These are phyloP conservation scores for Bubalus kerabau DNA, from an alignment of 2,113 vertebrate genomes.

Conservation along the genomic window DNA sequence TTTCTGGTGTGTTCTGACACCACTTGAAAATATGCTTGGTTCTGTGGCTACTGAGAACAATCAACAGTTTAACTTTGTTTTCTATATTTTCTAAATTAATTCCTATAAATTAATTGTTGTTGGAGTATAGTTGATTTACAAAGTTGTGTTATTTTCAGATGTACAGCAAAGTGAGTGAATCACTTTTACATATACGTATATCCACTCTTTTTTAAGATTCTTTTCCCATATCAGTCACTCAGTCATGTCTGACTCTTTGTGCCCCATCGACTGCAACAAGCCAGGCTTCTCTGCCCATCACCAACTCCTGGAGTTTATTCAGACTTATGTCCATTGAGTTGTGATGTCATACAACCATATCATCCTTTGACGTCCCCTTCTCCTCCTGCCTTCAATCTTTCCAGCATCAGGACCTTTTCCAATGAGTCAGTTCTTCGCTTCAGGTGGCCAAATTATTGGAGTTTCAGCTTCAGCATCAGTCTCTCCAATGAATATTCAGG, in stretches of 20 bases:
- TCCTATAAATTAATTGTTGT: not conserved
- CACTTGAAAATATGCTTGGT: not conserved
- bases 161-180: not conserved
- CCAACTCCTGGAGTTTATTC: fast-evolving
- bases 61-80: not conserved
- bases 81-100: not conserved
- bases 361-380: not conserved
- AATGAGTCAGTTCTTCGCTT: not conserved
- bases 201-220: not conserved
- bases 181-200: not conserved
- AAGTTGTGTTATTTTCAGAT: not conserved
- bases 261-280: not conserved
- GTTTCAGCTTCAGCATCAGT: not conserved
- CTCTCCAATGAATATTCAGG: not conserved
- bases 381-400: not conserved
- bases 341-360: not conserved
- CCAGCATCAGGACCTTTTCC: not conserved
- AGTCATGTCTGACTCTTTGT: not conserved
- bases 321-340: not conserved
- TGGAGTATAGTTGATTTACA: not conserved
- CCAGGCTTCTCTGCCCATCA: not conserved
- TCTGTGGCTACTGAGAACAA: not conserved
- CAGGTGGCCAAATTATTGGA: not conserved
- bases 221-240: not conserved
- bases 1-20: not conserved